phyloP scores from a whole-genome alignment of 2,888 invertebrate genomes.

The Drosophila melanosoma region DNA sequence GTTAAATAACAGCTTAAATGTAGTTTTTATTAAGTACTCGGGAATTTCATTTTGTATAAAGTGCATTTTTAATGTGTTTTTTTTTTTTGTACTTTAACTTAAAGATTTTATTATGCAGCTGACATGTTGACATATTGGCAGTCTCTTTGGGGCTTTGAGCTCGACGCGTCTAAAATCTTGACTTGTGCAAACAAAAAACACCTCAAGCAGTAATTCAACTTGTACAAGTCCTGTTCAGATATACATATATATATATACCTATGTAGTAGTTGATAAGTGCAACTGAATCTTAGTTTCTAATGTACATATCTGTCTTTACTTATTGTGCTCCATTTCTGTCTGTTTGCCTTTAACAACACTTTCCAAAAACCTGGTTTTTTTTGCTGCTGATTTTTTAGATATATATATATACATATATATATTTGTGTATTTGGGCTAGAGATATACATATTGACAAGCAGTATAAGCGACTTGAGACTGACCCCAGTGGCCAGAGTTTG shows the following conservation, averaged over 20 bases:
- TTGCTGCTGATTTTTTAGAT: background rate
- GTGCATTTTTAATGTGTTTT: no score
- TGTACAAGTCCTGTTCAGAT: background rate
- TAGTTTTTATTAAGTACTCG: background rate
- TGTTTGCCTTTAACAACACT: background rate
- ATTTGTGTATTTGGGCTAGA: background rate
- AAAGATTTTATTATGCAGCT: background rate
- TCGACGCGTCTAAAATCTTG: background rate
- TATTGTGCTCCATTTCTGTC: background rate
- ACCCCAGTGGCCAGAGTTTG: constrained; percentile 17
- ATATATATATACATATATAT: background rate
- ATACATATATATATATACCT: background rate
- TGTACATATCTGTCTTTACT: background rate
- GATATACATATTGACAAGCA: background rate
- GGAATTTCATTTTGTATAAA: background rate
- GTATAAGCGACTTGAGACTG: constrained; percentile 21
- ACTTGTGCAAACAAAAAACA: background rate
- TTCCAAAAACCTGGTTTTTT: background rate
- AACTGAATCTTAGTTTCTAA: background rate
- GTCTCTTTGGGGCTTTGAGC: background rate
- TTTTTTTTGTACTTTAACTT: no score
- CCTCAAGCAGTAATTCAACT: background rate
- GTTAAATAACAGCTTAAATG: background rate
- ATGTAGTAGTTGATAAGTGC: background rate
- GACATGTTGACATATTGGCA: no score